Evolutionary conservation across 2,888 invertebrate species (phyloP), one percentile per base, ranked within the genome.

Genomic region (Andrena praecox): DNA sequence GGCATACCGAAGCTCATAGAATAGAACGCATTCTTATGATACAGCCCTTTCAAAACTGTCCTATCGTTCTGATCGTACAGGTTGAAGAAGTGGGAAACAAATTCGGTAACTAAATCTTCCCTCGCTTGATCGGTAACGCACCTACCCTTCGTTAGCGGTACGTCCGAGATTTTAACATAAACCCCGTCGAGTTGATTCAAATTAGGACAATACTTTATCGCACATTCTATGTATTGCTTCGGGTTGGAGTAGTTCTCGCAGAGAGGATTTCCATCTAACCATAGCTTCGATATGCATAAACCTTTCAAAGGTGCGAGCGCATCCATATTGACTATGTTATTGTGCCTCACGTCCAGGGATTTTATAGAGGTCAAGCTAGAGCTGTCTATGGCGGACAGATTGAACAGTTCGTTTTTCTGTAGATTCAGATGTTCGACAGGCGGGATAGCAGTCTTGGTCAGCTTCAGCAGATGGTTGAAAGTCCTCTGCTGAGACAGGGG

Each of bases 251-350:
- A 96, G 87, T 96, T 95, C 70, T 95, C 95, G 90, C 97, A 97
- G 0, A 97, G 87, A 0, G 96, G 96, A 94, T 97, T 97, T 0
- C 96, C 96, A 89, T 97, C 96, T 42, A 97, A 91, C 83, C 93
- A 94, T 8, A 97, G 89, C 60, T 95, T 94, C 2, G 91, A 91
- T 1, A 97, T 90, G 0, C 94, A 91, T 66, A 96, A 82, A 0
- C 92, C 87, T 54, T 90, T 91, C 0, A 95, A 89, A 8, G 93
- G 92, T 0, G 85, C 72, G 0, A 95, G 80, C 3, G 71, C 50
- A 4, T 90, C 89, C 80, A 91, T 90, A n/a, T 86, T 88, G n/a
- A 91, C 68, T 2, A 94, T 66, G 52, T 88, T 87, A 72, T 94
- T 94, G 52, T 92, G 80, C n/a, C 93, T 90, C 0, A 94, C 70